phyloP scores from a whole-genome alignment of 2,797 vertebrate genomes.

The Peromyscus eremicus region DNA sequence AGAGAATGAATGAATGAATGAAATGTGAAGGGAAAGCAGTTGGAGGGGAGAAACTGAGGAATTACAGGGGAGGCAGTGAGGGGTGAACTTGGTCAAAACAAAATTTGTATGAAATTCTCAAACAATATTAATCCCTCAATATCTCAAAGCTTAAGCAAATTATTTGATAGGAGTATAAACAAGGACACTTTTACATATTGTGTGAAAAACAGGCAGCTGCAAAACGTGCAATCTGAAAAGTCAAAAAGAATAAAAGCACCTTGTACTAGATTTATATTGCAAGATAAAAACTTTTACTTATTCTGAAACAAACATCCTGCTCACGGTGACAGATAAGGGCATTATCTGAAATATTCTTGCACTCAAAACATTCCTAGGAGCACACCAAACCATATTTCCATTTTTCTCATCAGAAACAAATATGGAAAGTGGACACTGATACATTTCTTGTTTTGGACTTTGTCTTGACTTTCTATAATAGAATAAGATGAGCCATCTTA shows the following conservation, averaged over 20 bases:
- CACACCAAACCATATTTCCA: neutral
- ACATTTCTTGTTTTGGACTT: neutral
- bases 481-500: neutral
- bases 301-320: neutral
- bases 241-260: neutral
- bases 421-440: neutral
- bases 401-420: neutral
- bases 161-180: neutral
- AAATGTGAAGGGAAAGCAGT: neutral
- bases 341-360: neutral
- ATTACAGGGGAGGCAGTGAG: too few species aligned
- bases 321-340: neutral
- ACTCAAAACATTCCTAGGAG: neutral
- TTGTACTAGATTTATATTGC: neutral
- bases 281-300: neutral
- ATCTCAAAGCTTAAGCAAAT: neutral
- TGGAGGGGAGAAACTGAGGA: neutral
- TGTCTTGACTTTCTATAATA: neutral
- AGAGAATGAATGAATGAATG: neutral
- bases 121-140: neutral
- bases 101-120: neutral
- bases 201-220: neutral
- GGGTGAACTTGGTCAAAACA: neutral
- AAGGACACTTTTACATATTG: neutral
- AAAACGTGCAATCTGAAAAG: neutral